Evolutionary conservation across 2,797 vertebrate genomes (phyloP).

Genomic region (Acrossocheilus fasciatus): DNA sequence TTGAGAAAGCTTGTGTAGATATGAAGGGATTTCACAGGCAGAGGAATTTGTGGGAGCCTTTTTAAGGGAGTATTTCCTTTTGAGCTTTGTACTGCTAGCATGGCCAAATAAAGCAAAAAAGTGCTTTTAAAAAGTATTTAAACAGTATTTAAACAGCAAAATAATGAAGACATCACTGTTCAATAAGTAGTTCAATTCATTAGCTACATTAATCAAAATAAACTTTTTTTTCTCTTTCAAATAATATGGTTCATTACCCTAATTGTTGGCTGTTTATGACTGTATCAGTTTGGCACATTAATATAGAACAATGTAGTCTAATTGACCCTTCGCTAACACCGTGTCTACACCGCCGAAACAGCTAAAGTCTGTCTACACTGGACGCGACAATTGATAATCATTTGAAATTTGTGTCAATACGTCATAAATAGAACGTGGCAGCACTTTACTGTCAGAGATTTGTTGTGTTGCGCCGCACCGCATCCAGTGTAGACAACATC

Average conservation of each 20-base stretch:
- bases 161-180: background rate
- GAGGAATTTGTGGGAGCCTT: conserved; percentile 11
- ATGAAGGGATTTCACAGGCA: conserved; percentile 34
- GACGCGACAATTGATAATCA: no score
- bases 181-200: background rate
- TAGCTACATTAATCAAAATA: background rate
- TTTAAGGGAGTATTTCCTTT: background rate
- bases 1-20: conserved; percentile 42
- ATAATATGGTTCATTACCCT: background rate
- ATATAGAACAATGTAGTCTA: background rate
- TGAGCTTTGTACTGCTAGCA: background rate
- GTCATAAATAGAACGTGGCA: no score
- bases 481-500: no score
- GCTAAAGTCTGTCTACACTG: no score
- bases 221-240: background rate
- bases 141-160: background rate
- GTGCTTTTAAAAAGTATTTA: background rate
- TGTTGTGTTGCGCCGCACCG: no score
- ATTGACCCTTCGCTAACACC: background rate
- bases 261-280: background rate
- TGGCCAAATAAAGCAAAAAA: background rate
- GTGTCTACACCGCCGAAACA: no score
- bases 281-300: background rate
- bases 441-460: no score
- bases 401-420: no score